Percentiles rank a stretch among this genome's conserved stretches.
phyloP scores from a whole-genome alignment of 2,888 invertebrate genomes.

The Rhodophaea formosa region DNA sequence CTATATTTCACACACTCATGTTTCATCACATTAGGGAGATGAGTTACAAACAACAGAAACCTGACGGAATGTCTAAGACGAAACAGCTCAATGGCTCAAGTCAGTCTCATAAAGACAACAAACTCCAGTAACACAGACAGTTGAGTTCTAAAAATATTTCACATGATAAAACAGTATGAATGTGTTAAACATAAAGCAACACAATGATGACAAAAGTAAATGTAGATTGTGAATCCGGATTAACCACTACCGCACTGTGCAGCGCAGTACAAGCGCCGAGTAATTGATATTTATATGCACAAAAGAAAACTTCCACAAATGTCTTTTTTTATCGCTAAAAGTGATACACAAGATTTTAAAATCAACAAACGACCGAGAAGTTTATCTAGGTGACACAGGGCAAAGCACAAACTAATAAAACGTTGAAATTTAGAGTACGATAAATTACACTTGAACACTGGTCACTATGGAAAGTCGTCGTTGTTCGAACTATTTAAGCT shows the following conservation, averaged over 20 bases:
- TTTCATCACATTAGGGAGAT: constrained; percentile 41
- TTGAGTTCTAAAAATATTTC: constrained; percentile 74
- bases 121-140: constrained; percentile 61
- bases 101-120: constrained; percentile 68
- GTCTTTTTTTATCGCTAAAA: constrained; percentile 13
- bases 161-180: constrained; percentile 74
- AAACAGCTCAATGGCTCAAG: constrained; percentile 33
- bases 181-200: constrained; percentile 68
- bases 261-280: constrained; percentile 27
- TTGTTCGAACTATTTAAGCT: not conserved
- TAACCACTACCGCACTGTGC: constrained; percentile 45
- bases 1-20: constrained; percentile 54
- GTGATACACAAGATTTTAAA: not conserved
- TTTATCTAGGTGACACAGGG: constrained; percentile 9
- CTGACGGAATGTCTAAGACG: constrained; percentile 12
- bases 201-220: constrained; percentile 66
- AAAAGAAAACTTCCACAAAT: constrained; percentile 12
- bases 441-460: constrained; percentile 31
- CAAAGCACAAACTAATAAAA: constrained; percentile 19
- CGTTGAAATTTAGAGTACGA: constrained; percentile 22
- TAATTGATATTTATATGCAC: constrained; percentile 29
- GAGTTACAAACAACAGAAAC: constrained; percentile 1
- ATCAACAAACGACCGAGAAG: constrained; percentile 3
- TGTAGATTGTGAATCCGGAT: constrained; percentile 64
- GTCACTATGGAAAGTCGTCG: constrained; percentile 41